These are phyloP conservation scores for Neelides folsomi DNA, from an alignment of 2,888 invertebrate genomes.

Conservation along the genomic window DNA sequence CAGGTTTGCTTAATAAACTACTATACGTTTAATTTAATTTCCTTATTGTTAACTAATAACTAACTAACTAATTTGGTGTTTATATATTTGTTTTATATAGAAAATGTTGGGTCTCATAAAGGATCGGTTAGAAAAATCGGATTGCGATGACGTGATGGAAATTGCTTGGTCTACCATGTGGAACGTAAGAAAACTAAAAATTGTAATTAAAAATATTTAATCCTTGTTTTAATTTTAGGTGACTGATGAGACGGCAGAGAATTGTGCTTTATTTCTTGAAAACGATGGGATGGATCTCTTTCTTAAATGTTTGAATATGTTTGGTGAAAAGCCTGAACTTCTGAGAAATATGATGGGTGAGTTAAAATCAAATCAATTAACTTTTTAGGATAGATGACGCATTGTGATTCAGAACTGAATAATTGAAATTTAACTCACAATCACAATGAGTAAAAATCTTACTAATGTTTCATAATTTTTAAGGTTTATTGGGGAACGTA, in stretches of 20 bases:
- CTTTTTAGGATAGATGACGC: no score
- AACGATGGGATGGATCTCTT: slow-evolving; percentile 82
- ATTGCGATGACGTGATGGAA: slow-evolving; percentile 91
- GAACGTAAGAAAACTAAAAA: slow-evolving; percentile 48
- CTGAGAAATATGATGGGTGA: slow-evolving; percentile 94
- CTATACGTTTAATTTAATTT: no score
- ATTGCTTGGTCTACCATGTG: slow-evolving; percentile 99
- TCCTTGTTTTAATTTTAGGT: slow-evolving; percentile 35
- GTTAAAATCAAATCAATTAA: background rate
- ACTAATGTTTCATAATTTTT: background rate
- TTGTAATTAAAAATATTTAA: background rate
- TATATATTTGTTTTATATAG: slow-evolving; percentile 40
- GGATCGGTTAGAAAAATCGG: slow-evolving; percentile 57
- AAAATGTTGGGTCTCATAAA: slow-evolving; percentile 79
- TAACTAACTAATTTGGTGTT: no score
- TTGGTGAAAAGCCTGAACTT: slow-evolving; percentile 76
- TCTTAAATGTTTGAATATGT: slow-evolving; percentile 70
- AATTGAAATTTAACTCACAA: no score
- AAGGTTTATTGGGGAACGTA: slow-evolving; percentile 68
- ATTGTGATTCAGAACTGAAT: no score
- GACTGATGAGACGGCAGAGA: slow-evolving; percentile 87
- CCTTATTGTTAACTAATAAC: no score
- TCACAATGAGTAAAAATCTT: no score
- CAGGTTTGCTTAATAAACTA: slow-evolving; percentile 42
- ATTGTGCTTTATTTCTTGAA: slow-evolving; percentile 80